Evolutionary conservation across 2,888 invertebrate genomes (phyloP).

Genomic region (Yponomeuta malinellus): DNA sequence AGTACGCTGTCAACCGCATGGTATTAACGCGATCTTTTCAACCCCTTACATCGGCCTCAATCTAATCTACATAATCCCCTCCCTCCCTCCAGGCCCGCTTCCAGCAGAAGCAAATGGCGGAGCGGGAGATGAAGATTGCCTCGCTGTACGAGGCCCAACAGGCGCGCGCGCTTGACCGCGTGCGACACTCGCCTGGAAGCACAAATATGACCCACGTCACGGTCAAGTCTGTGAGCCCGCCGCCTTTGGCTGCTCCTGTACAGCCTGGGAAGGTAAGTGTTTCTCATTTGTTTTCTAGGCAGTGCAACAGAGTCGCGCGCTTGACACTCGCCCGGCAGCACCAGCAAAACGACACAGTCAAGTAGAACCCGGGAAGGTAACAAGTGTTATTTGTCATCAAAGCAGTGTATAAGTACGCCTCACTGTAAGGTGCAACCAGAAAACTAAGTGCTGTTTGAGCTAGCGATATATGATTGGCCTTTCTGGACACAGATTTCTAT

Average conservation of each 20-base stretch:
- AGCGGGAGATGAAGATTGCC: conserved; percentile 85
- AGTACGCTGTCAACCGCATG: too few relatives aligned
- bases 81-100: conserved; percentile 81
- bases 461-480: too few relatives aligned
- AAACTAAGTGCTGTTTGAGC: too few relatives aligned
- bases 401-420: too few relatives aligned
- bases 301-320: too few relatives aligned
- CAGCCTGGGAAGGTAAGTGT: conserved; percentile 13
- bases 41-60: too few relatives aligned
- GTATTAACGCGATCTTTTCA: too few relatives aligned
- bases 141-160: conserved; percentile 81
- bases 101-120: conserved; percentile 88
- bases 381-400: too few relatives aligned
- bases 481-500: too few relatives aligned
- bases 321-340: too few relatives aligned
- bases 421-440: too few relatives aligned
- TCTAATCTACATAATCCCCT: not conserved
- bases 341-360: not conserved
- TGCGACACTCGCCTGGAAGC: conserved; percentile 45
- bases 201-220: conserved; percentile 11
- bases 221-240: not conserved
- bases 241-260: conserved; percentile 9
- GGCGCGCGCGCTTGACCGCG: conserved; percentile 76
- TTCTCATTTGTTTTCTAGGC: too few relatives aligned
- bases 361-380: conserved; percentile 14